Base-by-base conservation (phyloP, 2,797 vertebrate species). In the Myotis findleyi region DNA sequence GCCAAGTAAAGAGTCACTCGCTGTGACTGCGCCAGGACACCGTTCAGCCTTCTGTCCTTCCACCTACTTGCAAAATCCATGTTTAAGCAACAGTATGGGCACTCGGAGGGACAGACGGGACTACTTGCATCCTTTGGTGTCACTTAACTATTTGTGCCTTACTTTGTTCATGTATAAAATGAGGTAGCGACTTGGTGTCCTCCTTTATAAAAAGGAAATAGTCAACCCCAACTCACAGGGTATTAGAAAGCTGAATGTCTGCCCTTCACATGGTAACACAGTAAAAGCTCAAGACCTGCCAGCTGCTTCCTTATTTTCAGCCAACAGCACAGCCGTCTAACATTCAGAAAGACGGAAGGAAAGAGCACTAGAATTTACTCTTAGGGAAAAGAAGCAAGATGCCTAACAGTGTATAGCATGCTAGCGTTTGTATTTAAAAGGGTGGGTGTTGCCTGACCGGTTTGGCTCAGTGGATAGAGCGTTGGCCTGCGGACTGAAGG, bases 191-290 rank as follows among this genome's bases (percentile, higher is more conserved):
- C 30, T 44, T 89, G 27, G 30, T 62, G 11, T 91, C 68, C 38
- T 89, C 27, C 18, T 90, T 81, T 72, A 82, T 41, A 33, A 69
- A 84, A 88, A 69, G 51, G 36, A 92, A 88, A 86, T 25, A 53
- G 51, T 73, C 57, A 87, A 41, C 33, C 68, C 44, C 62, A 38
- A 68, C n/a, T 89, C 69, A 51, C 13, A 82, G 21, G 14, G 27
- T 76, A 5, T 91, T 76, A 30, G 16, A 59, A 92, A 47, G 38
- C 71, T 79, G 55, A 79, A 7, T 75, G 79, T 73, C 73, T 87
- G 23, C 30, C 66, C 5, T 86, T 12, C 38, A 55, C 33, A 14
- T 36, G 8, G 16, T 55, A 49, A 72, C 27, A 20, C 4, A 53
- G 14, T 62, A 64, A 83, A 86, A 82, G 30, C 23, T 82, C 38